Evolutionary conservation across 2,797 vertebrate species (phyloP), one percentile per base, ranked within the genome.

Genomic region (Smutsia gigantea): DNA sequence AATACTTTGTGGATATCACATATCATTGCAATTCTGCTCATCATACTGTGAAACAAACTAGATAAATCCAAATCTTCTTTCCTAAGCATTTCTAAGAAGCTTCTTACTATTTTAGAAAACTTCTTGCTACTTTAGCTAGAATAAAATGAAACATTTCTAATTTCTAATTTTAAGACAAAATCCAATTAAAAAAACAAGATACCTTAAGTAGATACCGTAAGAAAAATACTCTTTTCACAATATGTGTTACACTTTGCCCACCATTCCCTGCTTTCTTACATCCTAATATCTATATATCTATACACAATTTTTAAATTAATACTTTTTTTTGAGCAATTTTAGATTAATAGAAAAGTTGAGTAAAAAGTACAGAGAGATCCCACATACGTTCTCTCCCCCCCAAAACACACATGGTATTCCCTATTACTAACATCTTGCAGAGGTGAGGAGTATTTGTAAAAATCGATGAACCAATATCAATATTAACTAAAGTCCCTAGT

Each of bases 321-420:
- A 86, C 27, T 87, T 90, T 88, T 74, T 93, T 94, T 57, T 91
- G 51, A 83, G 25, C 27, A 93, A 83, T 91, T 63, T 87, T 94
- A 93, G 51, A 91, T 79, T 78, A 79, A 78, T 8, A 92, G 57
- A 61, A 93, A 81, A 88, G 88, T 4, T 72, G 4, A 72, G 14
- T 18, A 31, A 34, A 72, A 88, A 61, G n/a, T n/a, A 57, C n/a
- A 53, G n/a, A 81, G 46, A 89, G 39, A 72, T 71, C 63, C 49
- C 4, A 5, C 27, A 27, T 34, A 82, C 3, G 25, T 4, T 7
- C n/a, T 79, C 37, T 55, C 13, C 25, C 25, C 4, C 0, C 4
- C 3, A 6, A 4, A 25, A 2, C 19, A 49, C 51, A 86, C 31
- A 13, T 0, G n/a, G 12, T 49, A 55, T 69, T 49, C 27, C 18